Base-by-base conservation (phyloP, 2,888 invertebrate genomes). In the Nymphalis polychloros region DNA sequence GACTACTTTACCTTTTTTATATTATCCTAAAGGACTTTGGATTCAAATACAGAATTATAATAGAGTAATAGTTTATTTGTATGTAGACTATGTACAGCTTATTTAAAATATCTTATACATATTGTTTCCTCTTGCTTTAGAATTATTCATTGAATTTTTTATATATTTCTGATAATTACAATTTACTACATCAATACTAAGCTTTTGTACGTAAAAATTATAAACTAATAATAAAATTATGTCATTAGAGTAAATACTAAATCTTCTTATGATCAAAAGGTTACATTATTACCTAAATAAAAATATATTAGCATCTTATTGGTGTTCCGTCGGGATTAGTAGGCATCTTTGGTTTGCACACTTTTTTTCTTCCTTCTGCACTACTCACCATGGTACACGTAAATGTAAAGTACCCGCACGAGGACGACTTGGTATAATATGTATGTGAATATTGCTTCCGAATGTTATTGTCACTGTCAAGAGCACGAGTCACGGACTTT, bases 371-470 rank as follows among this genome's bases (percentile, higher is more conserved):
- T 17, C 96, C 96, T 80, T 96, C 96, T 0, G 95, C 94, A 16
- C 96, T 95, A 77, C 95, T 95, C 0, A 96, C 96, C 81, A 96
- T 95, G 62, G 96, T 96, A 81, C 97, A 97, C 0, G 96, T 95
- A 84, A 97, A 97, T 1, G 97, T 97, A 76, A 97, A 97, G 81
- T 97, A 97, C 10, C 97, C 97, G 82, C 97, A 97, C 1, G 96
- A 97, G 2, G 97, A 97, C 10, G 97, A 96, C 85, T 97, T 97
- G 0, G 97, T 96, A 78, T 96, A 97, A 86, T 96, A 97, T 0
- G 96, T 95, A 74, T 96, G 96, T 1, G 96, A 94, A 80, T 94
- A 95, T 85, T 95, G 95, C 81, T 96, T 95, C 70, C 95, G 95
- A 68, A 95, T 93, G 77, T 93, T 94, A 79, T 93, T 93, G 55